phyloP scores from a whole-genome alignment of 1,140 invertebrate species.

The Lethrus apterus region DNA sequence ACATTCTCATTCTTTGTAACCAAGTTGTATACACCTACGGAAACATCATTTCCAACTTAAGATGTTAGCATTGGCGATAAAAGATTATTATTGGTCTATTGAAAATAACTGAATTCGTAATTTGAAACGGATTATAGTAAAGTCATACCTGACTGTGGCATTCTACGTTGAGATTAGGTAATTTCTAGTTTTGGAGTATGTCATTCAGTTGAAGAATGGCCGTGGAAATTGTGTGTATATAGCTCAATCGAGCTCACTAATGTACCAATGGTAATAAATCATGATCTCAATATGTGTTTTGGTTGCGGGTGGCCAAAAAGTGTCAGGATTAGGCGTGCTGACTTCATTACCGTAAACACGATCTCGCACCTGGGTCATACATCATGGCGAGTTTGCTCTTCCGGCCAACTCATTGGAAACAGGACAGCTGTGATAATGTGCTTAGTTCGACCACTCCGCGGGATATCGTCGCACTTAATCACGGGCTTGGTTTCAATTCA shows the following conservation, averaged over 20 bases:
- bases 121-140: not conserved
- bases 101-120: slow-evolving; percentile 4
- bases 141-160: not conserved
- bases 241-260: slow-evolving; percentile 18
- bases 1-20: slow-evolving; percentile 9
- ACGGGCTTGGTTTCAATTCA: slow-evolving; percentile 7
- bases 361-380: slow-evolving; percentile 26
- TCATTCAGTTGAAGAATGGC: slow-evolving; percentile 10
- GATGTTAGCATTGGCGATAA: not conserved
- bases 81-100: not conserved
- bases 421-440: slow-evolving; percentile 27
- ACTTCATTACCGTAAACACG: slow-evolving; percentile 29
- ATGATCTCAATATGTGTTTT: slow-evolving; percentile 25
- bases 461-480: slow-evolving; percentile 23
- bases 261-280: slow-evolving; percentile 25
- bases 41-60: slow-evolving; percentile 3
- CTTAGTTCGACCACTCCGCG: slow-evolving; percentile 21
- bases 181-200: slow-evolving; percentile 6
- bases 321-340: slow-evolving; percentile 26
- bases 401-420: slow-evolving; percentile 20
- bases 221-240: slow-evolving; percentile 21
- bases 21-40: slow-evolving; percentile 12
- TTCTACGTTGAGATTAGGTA: slow-evolving; percentile 3
- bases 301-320: slow-evolving; percentile 29
- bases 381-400: slow-evolving; percentile 21